Evolutionary conservation across 1,140 invertebrate genomes (phyloP), one percentile per base, ranked within the genome.

Genomic region (Mylabris phalerata): DNA sequence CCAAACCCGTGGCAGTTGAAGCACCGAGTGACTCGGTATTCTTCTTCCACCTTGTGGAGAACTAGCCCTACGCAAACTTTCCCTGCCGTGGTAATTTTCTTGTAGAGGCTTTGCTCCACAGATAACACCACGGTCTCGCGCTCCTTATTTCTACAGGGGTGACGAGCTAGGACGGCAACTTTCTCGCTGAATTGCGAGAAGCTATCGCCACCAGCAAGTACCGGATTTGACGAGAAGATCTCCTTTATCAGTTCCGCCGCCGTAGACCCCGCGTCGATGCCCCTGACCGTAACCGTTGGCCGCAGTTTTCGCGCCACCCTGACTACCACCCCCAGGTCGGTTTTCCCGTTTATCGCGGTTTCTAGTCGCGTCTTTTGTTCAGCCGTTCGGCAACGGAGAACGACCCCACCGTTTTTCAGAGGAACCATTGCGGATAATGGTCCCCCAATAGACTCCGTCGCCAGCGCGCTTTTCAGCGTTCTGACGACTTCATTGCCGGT

Each of bases 1-100:
- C 50, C 50, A 10, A 42, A 38, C 0, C 40, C 50, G 41, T 42
- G 25, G 50, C 41, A 52, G 4, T 42, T 52, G 50, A n/a, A 52
- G 27, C 50, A 52, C 24, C 50, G 9, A 2, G 50, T 42, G 9
- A 52, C 11, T 7, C 32, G n/a, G 4, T 43, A 7, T 7, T 40
- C 25, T 9, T 52, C 41, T n/a, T 52, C 39, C 11, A 52, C 50
- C 9, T 11, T 11, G 40, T 25, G 24, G 5, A 43, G 19, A 2
- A 26, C 27, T 25, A 42, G 1, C n/a, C 41, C 50, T 6, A 52
- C 50, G 5, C 3, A 11, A 42, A 52, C 3, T 13, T 24, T 52
- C 39, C 25, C n/a, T 10, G 13, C 24, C 0, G 26, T 9, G 1
- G 39, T 9, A 2, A 50, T 38, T 9, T 5, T 24, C 32, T 13